Conservation (phyloP, 2,888 invertebrate species). For the Hermaeophaga mercurialis region DNA sequence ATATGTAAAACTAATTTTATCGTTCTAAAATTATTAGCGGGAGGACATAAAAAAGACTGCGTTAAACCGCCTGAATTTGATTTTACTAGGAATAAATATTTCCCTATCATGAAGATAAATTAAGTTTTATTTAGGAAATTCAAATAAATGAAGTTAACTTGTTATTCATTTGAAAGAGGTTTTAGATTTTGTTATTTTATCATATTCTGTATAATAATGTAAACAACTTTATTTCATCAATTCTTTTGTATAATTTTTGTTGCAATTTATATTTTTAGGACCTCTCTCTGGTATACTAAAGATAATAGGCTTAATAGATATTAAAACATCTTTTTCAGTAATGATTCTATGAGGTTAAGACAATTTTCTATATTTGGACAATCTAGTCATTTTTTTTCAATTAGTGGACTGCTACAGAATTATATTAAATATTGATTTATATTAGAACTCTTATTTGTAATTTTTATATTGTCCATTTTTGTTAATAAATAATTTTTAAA, state of each 20-base stretch:
- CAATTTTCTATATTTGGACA: background rate
- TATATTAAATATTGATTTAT: background rate
- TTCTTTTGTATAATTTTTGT: background rate
- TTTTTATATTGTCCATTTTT: conserved; percentile 9
- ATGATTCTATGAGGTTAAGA: background rate
- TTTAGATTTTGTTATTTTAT: background rate
- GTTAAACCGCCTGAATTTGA: conserved; percentile 88
- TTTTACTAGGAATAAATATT: conserved; percentile 86
- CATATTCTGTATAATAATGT: background rate
- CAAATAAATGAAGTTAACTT: background rate
- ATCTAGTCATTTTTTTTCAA: conserved; percentile 8
- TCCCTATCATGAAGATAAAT: conserved; percentile 82
- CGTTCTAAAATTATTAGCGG: conserved; percentile 88
- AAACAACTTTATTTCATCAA: background rate
- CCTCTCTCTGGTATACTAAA: background rate
- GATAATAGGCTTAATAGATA: background rate
- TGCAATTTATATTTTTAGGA: background rate
- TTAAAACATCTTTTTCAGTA: background rate
- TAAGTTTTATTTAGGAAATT: conserved; percentile 30
- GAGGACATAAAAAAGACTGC: conserved; percentile 89
- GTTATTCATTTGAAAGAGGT: background rate
- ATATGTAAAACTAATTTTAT: conserved; percentile 96
- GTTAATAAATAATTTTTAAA: conserved; percentile 8
- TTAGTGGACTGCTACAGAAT: conserved; percentile 1
- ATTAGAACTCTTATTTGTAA: conserved; percentile 1